A percentile compares a stretch with the other conserved stretches of the same genome.
Evolutionary conservation across 2,113 vertebrate genomes (phyloP).

Genomic region (Ariopsis seemanni): DNA sequence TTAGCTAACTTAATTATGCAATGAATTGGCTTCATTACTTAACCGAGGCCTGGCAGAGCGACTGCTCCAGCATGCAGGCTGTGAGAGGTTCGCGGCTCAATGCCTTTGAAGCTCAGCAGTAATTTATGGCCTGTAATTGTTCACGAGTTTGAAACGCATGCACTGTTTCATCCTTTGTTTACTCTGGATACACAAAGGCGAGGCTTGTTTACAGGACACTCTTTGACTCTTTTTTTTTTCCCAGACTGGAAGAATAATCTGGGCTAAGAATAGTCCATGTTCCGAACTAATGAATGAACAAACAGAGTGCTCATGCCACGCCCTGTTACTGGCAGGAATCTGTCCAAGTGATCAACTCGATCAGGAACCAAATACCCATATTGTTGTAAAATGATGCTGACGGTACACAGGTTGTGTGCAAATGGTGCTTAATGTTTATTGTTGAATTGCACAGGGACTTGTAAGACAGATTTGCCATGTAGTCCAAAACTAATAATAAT

Average conservation of each 20-base stretch:
- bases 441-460: background rate
- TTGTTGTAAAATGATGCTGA: background rate
- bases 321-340: background rate
- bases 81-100: constrained; percentile 42
- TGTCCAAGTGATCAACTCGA: background rate
- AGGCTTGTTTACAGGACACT: constrained; percentile 26
- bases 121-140: constrained; percentile 48
- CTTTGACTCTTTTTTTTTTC: constrained; percentile 7
- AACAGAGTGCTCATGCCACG: background rate
- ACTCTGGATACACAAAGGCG: constrained; percentile 34
- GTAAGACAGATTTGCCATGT: background rate
- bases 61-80: constrained; percentile 40
- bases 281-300: background rate
- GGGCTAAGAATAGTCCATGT: background rate
- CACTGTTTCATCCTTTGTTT: constrained; percentile 42
- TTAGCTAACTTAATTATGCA: constrained; percentile 62
- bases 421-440: background rate
- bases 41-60: constrained; percentile 56
- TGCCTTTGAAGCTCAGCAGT: constrained; percentile 53
- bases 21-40: constrained; percentile 61
- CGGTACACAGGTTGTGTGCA: too few relatives aligned
- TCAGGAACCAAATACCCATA: background rate
- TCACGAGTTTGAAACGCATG: constrained; percentile 36
- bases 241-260: background rate
- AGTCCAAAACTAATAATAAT: background rate